Conservation (phyloP, 2,113 vertebrate genomes). For the Gallinago undulata region DNA sequence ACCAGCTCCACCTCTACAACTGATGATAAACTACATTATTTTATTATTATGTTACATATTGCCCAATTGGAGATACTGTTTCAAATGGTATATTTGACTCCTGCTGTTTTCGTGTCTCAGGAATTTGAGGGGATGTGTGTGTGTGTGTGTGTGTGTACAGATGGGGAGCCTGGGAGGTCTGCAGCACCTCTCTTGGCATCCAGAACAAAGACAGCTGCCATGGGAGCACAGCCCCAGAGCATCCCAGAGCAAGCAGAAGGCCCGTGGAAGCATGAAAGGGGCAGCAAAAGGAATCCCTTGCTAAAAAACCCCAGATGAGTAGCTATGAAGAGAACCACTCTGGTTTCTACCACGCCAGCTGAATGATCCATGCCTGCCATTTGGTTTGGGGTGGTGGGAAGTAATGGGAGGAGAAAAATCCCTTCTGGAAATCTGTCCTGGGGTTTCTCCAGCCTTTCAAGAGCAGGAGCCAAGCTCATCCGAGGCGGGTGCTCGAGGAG, state of each 20-base stretch:
- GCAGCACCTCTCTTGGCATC: not conserved
- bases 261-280: not conserved
- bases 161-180: not conserved
- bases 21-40: not conserved
- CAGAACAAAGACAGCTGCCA: not conserved
- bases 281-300: not conserved
- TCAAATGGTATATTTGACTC: not conserved
- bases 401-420: not conserved
- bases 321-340: not conserved
- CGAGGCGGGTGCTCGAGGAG: not conserved
- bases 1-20: not conserved
- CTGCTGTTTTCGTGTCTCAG: not conserved
- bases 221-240: not conserved
- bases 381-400: not conserved
- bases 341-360: not conserved
- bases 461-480: not conserved
- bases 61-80: not conserved
- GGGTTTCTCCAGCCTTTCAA: not conserved
- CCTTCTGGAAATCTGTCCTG: not conserved
- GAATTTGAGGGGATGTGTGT: not conserved
- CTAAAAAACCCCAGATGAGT: not conserved
- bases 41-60: not conserved
- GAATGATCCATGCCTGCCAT: rapidly evolving
- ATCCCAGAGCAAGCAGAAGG: not conserved
- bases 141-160: not conserved